phyloP scores from a whole-genome alignment of 2,888 invertebrate species.

The Pherbina coryleti region DNA sequence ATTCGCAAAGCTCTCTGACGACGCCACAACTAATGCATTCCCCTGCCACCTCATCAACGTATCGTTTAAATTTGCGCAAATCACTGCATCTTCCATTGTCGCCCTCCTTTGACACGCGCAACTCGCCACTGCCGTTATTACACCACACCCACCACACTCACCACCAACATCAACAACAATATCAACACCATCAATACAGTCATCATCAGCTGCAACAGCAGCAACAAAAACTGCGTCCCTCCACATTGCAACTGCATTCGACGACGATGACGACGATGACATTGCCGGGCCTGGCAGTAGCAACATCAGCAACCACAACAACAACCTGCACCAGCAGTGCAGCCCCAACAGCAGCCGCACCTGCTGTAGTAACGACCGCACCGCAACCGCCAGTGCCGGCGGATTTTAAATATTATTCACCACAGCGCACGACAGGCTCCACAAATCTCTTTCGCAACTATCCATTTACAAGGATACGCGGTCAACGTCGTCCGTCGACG shows the following conservation, averaged over 20 bases:
- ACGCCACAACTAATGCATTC: conserved; percentile 59
- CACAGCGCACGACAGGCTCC: conserved; percentile 65
- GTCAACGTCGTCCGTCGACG: conserved; percentile 65
- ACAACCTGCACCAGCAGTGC: conserved; percentile 49
- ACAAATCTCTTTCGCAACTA: conserved; percentile 64
- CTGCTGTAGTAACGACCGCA: conserved; percentile 62
- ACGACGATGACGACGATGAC: conserved; percentile 53
- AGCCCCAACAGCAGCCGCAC: conserved; percentile 54
- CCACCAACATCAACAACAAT: conserved; percentile 50
- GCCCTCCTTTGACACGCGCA: conserved; percentile 67
- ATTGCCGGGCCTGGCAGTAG: conserved; percentile 49
- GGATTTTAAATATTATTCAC: conserved; percentile 69
- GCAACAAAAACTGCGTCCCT: conserved; percentile 22
- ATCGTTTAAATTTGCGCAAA: conserved; percentile 65
- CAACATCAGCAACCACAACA: conserved; percentile 54
- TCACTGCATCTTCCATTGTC: conserved; percentile 68
- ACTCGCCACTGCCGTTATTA: conserved; percentile 67
- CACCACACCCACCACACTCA: conserved; percentile 58
- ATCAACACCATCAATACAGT: conserved; percentile 49
- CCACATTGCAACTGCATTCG: conserved; percentile 23
- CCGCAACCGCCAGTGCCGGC: conserved; percentile 66
- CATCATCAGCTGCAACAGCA: conserved; percentile 47
- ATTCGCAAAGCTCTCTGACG: conserved; percentile 54
- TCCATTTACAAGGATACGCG: conserved; percentile 67
- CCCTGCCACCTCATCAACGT: conserved; percentile 62